Evolutionary conservation across 2,888 invertebrate species (phyloP), one percentile per base, ranked within the genome.

Genomic region (Caenorhabditis japonica): DNA sequence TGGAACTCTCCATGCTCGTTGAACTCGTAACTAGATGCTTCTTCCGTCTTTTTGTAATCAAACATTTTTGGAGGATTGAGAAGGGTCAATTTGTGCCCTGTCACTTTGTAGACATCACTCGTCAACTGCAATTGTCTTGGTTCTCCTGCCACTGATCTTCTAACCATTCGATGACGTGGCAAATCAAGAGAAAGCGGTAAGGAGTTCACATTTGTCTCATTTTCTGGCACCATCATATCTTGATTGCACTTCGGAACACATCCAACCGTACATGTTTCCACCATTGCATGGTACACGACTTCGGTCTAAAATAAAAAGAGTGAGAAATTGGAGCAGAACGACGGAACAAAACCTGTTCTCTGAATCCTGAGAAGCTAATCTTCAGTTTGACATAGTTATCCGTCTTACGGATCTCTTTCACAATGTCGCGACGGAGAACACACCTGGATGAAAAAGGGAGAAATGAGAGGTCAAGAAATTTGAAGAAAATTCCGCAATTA

Each of bases 221-320:
- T 56, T 3, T 36, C 39, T 17, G 71, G 52, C 4, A 53, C 19
- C 27, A 66, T 58, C 41, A 72, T 43, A n/a, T 72, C 66, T 7
- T 25, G 36, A 38, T 72, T 72, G 41, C 72, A 72, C 23, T 72
- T 72, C 33, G 72, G 72, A 55, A 72, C 60, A 27, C 72, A 72
- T 21, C 60, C 72, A 25, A 72, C 55, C 17, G 64, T 55, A 19
- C 73, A 73, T 10, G 73, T 68, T 15, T 73, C 73, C 13, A 68
- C 56, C 52, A 58, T 73, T 3, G 73, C 64, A 30, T 68, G 66
- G 33, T 68, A 73, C 3, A 73, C 68, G 1, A 72, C 64, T 53
- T 72, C 72, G 1, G 72, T 72, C 55, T 68, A 39, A 27, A 61
- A 61, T n/a, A 21, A 23, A 39, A 17, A 39, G 5, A 4, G 8